These are phyloP conservation scores for Sturnira hondurensis DNA, from an alignment of 2,113 vertebrate species.

Conservation along the genomic window DNA sequence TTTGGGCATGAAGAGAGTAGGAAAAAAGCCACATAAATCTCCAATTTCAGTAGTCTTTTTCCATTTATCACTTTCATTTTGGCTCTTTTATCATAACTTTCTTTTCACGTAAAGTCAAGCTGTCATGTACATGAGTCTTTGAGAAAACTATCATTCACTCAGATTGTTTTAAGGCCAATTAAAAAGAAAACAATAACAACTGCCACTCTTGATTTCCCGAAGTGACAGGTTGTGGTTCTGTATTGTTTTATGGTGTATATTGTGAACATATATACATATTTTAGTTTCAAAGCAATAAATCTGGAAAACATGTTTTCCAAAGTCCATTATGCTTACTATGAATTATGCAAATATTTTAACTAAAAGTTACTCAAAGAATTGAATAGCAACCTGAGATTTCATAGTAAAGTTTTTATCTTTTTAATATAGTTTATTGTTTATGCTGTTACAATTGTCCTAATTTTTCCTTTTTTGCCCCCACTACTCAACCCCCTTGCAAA, in stretches of 20 bases:
- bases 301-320: conserved; percentile 20
- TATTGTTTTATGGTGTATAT: background rate
- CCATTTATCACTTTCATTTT: background rate
- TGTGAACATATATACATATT: background rate
- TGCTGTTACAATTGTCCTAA: too few relatives aligned
- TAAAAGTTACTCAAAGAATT: background rate
- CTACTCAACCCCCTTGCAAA: too few relatives aligned
- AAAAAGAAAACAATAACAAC: background rate
- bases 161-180: conserved; percentile 30
- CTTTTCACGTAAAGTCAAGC: background rate
- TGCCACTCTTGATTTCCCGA: background rate
- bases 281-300: conserved; percentile 2
- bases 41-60: background rate
- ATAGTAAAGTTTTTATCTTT: background rate
- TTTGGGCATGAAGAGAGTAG: background rate
- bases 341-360: conserved; percentile 4
- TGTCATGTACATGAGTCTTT: background rate
- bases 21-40: background rate
- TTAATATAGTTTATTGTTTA: too few relatives aligned
- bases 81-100: background rate
- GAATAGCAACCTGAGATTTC: background rate
- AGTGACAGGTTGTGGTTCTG: background rate
- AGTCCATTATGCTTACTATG: background rate
- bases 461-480: too few relatives aligned
- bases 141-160: background rate